Base-by-base conservation (phyloP, 2,888 invertebrate species). In the Troilus luridus region DNA sequence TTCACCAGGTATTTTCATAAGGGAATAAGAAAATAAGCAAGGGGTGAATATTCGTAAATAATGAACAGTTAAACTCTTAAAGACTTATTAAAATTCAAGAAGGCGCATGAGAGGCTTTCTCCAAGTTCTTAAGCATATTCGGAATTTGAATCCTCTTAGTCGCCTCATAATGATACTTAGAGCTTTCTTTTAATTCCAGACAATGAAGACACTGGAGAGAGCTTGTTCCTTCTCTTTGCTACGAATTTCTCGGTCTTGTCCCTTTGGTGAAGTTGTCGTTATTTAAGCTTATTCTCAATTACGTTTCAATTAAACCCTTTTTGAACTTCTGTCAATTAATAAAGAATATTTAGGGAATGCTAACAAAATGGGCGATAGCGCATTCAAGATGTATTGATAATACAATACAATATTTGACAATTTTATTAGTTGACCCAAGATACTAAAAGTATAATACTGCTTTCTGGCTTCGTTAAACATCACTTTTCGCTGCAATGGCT, bases 91-190 rank as follows among this genome's bases (percentile, higher is more conserved):
- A 67, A 67, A 67, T 67, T 67, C 67, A 67, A 67, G 67, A 67
- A 67, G 67, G 67, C 67, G 24, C 12, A 12, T 67, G 67, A 67
- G 67, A 67, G 67, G 24, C 24, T 67, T 67, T 67, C 12, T 24
- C 67, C 67, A 67, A 67, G 67, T 67, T 67, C 10, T 24, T 14
- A 67, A 67, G 81, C 81, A 81, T 56, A 81, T 81, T 81, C 21
- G 56, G 81, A 41, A 41, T 56, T 81, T 81, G 54, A 54, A 54
- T 81, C 81, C 81, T 81, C 81, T 81, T 81, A 56, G 81, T 21
- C 56, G 54, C 81, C 10, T 81, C 81, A 81, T 81, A 81, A 81
- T 81, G 81, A 81, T 81, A 81, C 81, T 81, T 81, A 56, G 21
- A 56, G 54, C 81, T 81, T 81, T 81, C 19, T 81, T 81, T 81